Conservation (phyloP, 2,797 vertebrate species). For the Tokudaia muenninki region DNA sequence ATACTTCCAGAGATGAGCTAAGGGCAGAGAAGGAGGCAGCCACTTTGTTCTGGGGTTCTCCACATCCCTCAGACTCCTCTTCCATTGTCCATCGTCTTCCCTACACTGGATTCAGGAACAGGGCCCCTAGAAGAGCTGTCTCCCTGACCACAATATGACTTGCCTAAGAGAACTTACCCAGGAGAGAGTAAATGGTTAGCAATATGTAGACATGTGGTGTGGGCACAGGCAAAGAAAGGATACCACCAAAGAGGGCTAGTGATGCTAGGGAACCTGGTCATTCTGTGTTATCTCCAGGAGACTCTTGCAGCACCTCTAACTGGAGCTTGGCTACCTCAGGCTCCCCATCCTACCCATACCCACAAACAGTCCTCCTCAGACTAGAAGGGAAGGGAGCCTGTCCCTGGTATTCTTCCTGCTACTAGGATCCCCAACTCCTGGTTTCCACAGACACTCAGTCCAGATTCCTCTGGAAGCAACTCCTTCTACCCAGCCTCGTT, state of each 20-base stretch:
- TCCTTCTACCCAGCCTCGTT: not conserved
- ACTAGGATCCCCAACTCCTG: not conserved
- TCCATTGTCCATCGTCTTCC: not conserved
- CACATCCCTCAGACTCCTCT: not conserved
- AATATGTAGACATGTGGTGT: rapidly evolving
- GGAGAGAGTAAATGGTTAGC: not conserved
- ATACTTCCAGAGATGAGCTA: not conserved
- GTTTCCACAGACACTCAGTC: not conserved
- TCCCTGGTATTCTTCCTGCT: not conserved
- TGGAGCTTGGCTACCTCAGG: not conserved
- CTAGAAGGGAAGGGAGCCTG: not conserved
- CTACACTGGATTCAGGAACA: not conserved
- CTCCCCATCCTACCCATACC: no score
- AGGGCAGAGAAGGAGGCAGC: not conserved
- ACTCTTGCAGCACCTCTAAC: not conserved
- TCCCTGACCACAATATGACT: not conserved
- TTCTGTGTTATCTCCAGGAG: not conserved
- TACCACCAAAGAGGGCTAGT: not conserved
- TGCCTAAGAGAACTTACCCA: not conserved
- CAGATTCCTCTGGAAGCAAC: not conserved
- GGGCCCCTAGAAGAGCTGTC: not conserved
- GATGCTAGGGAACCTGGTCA: not conserved
- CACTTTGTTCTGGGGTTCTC: not conserved
- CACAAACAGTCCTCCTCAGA: not conserved
- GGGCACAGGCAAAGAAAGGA: not conserved